Base-by-base conservation (phyloP, 2,888 invertebrate species). In the Drosophila leonis region DNA sequence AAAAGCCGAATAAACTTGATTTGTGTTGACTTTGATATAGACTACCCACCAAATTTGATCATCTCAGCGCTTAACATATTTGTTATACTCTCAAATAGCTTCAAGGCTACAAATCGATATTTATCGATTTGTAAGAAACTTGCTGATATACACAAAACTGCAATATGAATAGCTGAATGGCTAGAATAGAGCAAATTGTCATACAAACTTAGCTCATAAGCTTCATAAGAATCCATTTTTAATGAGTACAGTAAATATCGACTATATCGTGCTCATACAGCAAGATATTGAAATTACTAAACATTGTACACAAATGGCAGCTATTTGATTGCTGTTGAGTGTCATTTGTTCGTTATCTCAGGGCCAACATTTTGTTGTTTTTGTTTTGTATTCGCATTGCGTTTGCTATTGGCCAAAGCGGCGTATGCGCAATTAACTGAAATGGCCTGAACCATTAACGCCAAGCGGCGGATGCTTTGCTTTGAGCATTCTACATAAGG, bases 361-460 rank as follows among this genome's bases (percentile, higher is more conserved):
- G 72, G 87, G 87, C 84, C 89, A 77, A 64, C 54, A 73, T 70
- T 72, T 62, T 54, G 35, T 78, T 46, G 9, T 48, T 10, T 6
- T 29, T 6, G n/a, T n/a, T 81, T 84, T 82, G 89, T 89, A 84
- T 84, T 79, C 89, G 69, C 52, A 69, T n/a, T n/a, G 55, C 56
- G 39, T 39, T 41, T n/a, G 52, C 52, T 54, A 42, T 62, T 54
- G 72, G 65, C 51, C 83, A 72, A 83, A 71, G 64, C 72, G 86
- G 66, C 83, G 83, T 84, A 84, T 84, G 66, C 81, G 83, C 84
- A 89, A 88, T 89, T 89, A 61, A 46, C 76, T 65, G 41, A 82
- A 76, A 73, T 76, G 82, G 78, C 49, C 57, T 48, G 64, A 44
- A 18, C 67, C 65, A 80, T 80, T 80, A 75, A 78, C 60, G 69